Conservation (phyloP, 2,113 vertebrate species). For the Pelecanus crispus region DNA sequence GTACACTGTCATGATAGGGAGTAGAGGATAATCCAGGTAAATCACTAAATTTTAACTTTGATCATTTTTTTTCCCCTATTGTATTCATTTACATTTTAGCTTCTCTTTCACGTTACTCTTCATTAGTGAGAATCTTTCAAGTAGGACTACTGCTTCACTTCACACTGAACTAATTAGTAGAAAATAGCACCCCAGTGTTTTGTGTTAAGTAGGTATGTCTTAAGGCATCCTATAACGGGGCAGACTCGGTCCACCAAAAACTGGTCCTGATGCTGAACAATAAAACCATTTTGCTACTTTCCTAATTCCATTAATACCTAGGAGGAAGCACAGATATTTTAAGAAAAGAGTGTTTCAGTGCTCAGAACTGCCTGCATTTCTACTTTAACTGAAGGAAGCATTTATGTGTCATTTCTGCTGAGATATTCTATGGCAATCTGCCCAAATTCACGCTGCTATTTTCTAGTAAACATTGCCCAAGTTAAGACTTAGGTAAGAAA, state of each 20-base stretch:
- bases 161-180: not conserved
- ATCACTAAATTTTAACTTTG: too few relatives aligned
- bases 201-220: not conserved
- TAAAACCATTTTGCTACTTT: not conserved
- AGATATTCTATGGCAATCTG: not conserved
- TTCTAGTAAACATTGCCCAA: not conserved
- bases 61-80: not conserved
- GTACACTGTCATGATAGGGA: accelerated
- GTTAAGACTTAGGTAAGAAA: not conserved
- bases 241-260: not conserved
- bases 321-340: not conserved
- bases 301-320: not conserved
- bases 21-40: accelerated
- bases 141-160: not conserved
- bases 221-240: not conserved
- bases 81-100: accelerated
- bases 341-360: not conserved
- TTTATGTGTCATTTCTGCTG: too few relatives aligned
- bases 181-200: not conserved
- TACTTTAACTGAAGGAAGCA: not conserved
- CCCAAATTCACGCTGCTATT: not conserved
- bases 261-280: accelerated
- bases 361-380: not conserved
- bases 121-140: not conserved
- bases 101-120: not conserved